Conservation (phyloP, 2,113 vertebrate genomes). For the Pungitius pungitius region DNA sequence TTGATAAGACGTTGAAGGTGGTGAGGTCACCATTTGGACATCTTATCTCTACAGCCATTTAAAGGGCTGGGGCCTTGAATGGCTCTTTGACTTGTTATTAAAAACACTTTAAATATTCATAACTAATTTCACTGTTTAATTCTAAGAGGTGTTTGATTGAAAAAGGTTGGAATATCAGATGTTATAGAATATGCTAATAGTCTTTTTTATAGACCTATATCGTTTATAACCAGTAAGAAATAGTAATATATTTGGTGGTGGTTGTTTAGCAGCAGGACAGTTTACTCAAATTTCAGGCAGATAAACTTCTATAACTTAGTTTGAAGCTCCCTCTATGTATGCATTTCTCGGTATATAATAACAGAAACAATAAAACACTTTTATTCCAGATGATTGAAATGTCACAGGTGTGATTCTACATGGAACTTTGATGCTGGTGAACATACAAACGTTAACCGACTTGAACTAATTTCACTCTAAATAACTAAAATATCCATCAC, state of each 20-base stretch:
- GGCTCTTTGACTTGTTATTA: conserved; percentile 33
- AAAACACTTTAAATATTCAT: not conserved
- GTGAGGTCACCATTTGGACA: conserved; percentile 45
- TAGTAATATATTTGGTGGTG: too few relatives aligned
- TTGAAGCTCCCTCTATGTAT: not conserved
- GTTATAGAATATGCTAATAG: not conserved
- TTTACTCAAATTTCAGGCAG: not conserved
- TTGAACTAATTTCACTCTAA: not conserved
- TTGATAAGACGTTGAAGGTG: conserved; percentile 63
- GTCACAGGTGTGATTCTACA: too few relatives aligned
- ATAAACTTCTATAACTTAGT: not conserved
- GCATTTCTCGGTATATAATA: not conserved
- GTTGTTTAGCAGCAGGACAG: not conserved
- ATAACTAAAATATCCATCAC: not conserved
- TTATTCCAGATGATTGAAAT: not conserved
- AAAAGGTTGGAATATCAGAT: not conserved
- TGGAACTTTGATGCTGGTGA: too few relatives aligned
- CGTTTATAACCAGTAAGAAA: not conserved
- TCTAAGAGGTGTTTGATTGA: not conserved
- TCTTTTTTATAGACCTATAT: not conserved
- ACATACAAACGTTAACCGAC: not conserved
- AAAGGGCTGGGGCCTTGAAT: conserved; percentile 36
- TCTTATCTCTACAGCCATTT: conserved; percentile 72
- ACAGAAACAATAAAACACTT: not conserved
- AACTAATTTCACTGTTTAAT: not conserved